Evolutionary conservation across 2,113 vertebrate genomes (phyloP).

Genomic region (Lontra canadensis): DNA sequence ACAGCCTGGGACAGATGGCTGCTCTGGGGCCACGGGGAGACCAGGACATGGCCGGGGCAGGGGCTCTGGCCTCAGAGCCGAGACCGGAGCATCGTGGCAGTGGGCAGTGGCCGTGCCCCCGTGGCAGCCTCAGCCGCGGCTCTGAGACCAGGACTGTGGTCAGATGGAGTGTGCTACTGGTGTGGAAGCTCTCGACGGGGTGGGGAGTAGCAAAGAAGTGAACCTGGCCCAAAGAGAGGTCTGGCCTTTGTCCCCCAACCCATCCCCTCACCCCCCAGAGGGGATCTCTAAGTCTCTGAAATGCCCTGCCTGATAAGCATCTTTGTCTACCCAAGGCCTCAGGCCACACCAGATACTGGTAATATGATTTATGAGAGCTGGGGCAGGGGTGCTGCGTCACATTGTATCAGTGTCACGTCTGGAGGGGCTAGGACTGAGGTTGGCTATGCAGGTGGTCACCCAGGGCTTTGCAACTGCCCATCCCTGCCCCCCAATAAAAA

Average conservation of each 20-base stretch:
- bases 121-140: background rate
- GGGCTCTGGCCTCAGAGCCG: background rate
- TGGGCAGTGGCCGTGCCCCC: background rate
- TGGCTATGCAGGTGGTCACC: background rate
- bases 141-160: background rate
- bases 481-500: background rate
- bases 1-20: fast-evolving
- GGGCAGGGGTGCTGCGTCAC: background rate
- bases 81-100: background rate
- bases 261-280: background rate
- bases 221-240: background rate
- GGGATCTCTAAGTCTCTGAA: background rate
- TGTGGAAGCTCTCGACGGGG: background rate
- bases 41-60: background rate
- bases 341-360: background rate
- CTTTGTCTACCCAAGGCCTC: background rate
- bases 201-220: fast-evolving
- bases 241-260: background rate
- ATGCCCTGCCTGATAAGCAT: background rate
- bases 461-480: background rate
- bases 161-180: fast-evolving
- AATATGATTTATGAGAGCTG: background rate
- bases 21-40: background rate
- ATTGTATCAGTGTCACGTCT: background rate
- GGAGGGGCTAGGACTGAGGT: background rate